A percentile compares a stretch with the other conserved stretches of the same genome.
Conservation (phyloP, 2,888 invertebrate species). For the Ctenicera cuprea region DNA sequence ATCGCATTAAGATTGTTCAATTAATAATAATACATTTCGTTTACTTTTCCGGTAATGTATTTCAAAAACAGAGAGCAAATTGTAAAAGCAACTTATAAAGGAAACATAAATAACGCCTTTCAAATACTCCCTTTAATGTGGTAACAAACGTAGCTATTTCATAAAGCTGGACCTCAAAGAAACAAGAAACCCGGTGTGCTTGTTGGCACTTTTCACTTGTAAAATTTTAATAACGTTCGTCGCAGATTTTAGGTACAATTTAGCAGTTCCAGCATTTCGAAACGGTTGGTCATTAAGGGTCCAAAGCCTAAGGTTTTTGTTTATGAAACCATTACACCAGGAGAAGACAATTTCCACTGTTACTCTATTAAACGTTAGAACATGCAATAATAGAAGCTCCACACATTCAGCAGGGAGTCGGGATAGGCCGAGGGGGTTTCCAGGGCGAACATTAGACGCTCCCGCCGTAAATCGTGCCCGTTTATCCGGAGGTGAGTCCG, state of each 20-base stretch:
- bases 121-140: too few species aligned
- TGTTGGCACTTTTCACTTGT: neutral
- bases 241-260: conserved; percentile 7
- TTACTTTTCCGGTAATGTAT: too few species aligned
- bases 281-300: conserved; percentile 2
- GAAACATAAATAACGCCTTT: too few species aligned
- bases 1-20: too few species aligned
- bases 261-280: conserved; percentile 10
- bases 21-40: too few species aligned
- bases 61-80: too few species aligned
- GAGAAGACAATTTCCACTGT: conserved; percentile 47
- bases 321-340: conserved; percentile 45
- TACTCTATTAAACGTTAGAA: conserved; percentile 51
- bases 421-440: conserved; percentile 70
- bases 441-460: conserved; percentile 76
- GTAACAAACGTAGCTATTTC: neutral
- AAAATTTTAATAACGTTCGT: neutral
- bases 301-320: conserved; percentile 39
- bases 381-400: conserved; percentile 54
- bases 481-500: conserved; percentile 75
- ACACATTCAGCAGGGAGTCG: conserved; percentile 49
- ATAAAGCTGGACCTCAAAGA: neutral
- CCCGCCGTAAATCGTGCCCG: conserved; percentile 76
- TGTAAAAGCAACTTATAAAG: too few species aligned
- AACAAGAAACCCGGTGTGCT: neutral